Evolutionary conservation across 2,888 invertebrate species (phyloP), one percentile per base, ranked within the genome.

Genomic region (Drosophila meridiana): DNA sequence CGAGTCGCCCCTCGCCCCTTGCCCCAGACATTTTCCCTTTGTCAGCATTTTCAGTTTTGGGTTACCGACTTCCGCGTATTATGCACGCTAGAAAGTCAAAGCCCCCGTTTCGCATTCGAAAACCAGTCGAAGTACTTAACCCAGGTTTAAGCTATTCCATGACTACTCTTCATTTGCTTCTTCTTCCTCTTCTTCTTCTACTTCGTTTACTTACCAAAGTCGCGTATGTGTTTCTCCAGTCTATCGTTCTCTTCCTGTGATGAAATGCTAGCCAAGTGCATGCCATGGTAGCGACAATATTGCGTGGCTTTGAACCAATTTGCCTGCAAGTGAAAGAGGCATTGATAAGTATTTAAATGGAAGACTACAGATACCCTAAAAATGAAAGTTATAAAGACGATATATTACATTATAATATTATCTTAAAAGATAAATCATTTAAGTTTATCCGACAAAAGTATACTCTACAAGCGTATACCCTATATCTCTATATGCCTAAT

Each of bases 271-370:
- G 98, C 97, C 88, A 98, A 94, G 89, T 98, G 97, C 97, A 98
- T 98, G 61, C 98, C 98, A 93, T 98, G 98, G 94, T 97, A 98
- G 74, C 98, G 94, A 93, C 98, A 98, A 93, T 97, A 98, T 93
- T 98, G 98, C 61, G 97, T 96, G 32, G 98, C 97, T 93, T 97
- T 96, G 94, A 96, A 98, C 97, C 98, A 98, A 94, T 98, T 98
- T 6, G 98, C 98, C 98, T 98, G 94, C 14, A 95, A 92, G 42
- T 30, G 57, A 70, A 50, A 71, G 34, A 68, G 26, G 38, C 42
- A 7, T 38, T 26, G 53, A 38, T 38, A 14, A 55, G 53, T 36
- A 6, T 20, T 53, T 13, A 13, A 6, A 11, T 36, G 13, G 2
- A 26, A 6, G 36, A 0, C 14, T 14, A 14, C 26, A 26, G 8